These are phyloP conservation scores for Spilarctia lutea DNA, from an alignment of 2,888 invertebrate genomes.

Conservation along the genomic window DNA sequence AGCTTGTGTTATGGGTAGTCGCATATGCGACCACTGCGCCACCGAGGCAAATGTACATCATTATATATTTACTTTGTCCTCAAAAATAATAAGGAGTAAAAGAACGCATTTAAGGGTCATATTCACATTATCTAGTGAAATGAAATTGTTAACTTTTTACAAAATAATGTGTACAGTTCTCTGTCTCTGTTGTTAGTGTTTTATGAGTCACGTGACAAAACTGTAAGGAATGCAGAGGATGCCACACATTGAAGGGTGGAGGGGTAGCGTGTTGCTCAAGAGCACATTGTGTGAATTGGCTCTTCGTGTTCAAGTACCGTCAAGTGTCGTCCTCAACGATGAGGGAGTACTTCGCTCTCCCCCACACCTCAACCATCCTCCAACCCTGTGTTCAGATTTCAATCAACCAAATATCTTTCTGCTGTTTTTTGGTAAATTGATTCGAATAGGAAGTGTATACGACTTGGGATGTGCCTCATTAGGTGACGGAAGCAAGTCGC, in stretches of 20 bases:
- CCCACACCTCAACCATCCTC: not conserved
- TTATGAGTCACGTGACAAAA: not conserved
- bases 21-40: no score
- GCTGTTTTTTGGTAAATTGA: not conserved
- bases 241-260: not conserved
- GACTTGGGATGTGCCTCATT: not conserved
- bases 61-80: no score
- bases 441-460: not conserved
- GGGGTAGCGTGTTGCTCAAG: slow-evolving; percentile 20
- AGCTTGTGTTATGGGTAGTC: no score
- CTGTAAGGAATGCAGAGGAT: not conserved
- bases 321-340: slow-evolving; percentile 24
- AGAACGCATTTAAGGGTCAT: no score
- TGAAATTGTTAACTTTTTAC: no score
- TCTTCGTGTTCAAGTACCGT: slow-evolving; percentile 20
- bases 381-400: not conserved
- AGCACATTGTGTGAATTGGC: slow-evolving; percentile 44
- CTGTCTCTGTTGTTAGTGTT: no score
- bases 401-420: not conserved
- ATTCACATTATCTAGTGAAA: no score
- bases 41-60: no score
- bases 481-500: not conserved
- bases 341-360: not conserved
- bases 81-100: no score
- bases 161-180: no score